Evolutionary conservation across 1,140 invertebrate genomes (phyloP), one percentile per base, ranked within the genome.

Genomic region (Watersipora subatra): DNA sequence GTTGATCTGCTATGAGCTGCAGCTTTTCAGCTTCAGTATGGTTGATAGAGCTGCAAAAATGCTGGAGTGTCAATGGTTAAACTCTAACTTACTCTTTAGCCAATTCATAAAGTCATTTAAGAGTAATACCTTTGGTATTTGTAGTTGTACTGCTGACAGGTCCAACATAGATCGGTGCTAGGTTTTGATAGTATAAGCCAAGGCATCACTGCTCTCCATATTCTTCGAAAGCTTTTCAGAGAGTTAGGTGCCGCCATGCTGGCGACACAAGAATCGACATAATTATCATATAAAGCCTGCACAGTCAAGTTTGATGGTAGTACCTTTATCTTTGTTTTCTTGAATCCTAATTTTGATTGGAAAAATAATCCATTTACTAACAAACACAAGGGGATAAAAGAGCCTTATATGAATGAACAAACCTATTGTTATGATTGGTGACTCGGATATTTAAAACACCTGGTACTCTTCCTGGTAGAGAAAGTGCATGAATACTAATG

Each of bases 391-490:
- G n/a, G n/a, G n/a, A n/a, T n/a, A n/a, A n/a, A n/a, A n/a, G n/a
- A n/a, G n/a, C n/a, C n/a, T n/a, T n/a, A n/a, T n/a, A n/a, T n/a
- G n/a, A n/a, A n/a, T n/a, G n/a, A n/a, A n/a, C n/a, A n/a, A n/a
- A n/a, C n/a, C n/a, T n/a, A n/a, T n/a, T n/a, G n/a, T n/a, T n/a
- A n/a, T n/a, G n/a, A n/a, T n/a, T n/a, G n/a, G n/a, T n/a, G n/a
- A n/a, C n/a, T n/a, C n/a, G n/a, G n/a, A n/a, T n/a, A n/a, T n/a
- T n/a, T n/a, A n/a, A n/a, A n/a, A n/a, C n/a, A 46, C 34, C 34
- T 26, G 69, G 71, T 12, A 70, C 59, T 64, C 70, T 30, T 15
- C 70, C 71, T 17, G 70, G 69, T 19, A 73, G 63, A 3, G 66
- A 62, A 1, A 70, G 61, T 2, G 69, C 65, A 66, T 70, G 68